Evolutionary conservation across 2,888 invertebrate species (phyloP), one percentile per base, ranked within the genome.

Genomic region (Campoplex capitator): DNA sequence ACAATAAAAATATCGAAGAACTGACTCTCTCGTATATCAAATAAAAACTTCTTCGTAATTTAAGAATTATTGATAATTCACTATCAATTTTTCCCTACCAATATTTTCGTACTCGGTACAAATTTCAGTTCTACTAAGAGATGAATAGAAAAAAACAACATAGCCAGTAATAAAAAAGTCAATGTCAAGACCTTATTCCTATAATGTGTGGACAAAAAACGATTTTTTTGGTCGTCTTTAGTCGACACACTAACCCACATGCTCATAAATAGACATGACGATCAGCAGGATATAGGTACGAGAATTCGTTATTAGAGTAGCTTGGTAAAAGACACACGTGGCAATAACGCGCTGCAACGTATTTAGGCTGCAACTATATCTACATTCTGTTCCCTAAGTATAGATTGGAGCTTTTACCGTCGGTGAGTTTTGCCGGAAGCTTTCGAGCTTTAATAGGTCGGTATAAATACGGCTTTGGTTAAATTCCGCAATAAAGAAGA

Each of bases 401-500:
- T 42, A 68, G 68, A 68, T 45, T 45, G 38, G 42, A 45, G 67
- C 71, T 58, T 70, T 83, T 67, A 74, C 56, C 73, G 73, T 56
- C 42, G 35, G 35, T 70, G 42, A 45, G 23, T 38, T 28, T 28
- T 48, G 42, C 70, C 28, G n/a, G 18, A 70, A 70, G 58, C 68
- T 70, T 56, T 23, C 38, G n/a, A 68, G 62, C 51, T 48, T 13
- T 84, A 35, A 75, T 65, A 73, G 70, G 58, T 80, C 67, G 38
- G 35, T 9, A 32, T 62, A 32, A 28, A 45, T 75, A 62, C 68
- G 35, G 35, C 75, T 35, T 79, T 48, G 51, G 75, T 54, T 42
- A 80, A 80, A 62, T 74, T 70, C 18, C 58, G 51, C 78, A 58
- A 78, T 78, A 78, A 84, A 74, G 70, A 75, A 70, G 70, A 70